phyloP scores from a whole-genome alignment of 2,797 vertebrate species.

The Denticeps clupeoides region DNA sequence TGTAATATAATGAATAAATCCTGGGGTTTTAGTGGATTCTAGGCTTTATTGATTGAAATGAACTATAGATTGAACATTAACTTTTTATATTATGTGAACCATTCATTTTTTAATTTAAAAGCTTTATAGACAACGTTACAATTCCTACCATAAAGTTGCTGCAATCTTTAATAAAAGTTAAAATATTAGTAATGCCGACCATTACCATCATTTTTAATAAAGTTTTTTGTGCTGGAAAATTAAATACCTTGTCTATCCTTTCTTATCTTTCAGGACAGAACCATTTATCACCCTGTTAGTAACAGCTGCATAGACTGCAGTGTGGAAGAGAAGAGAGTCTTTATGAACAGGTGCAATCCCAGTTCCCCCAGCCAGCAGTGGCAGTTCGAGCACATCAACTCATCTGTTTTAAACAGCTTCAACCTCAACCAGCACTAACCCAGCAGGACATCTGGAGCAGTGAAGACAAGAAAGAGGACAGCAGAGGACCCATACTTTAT shows the following conservation, averaged over 20 bases:
- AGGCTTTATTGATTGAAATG: too few relatives aligned
- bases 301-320: conserved; percentile 86
- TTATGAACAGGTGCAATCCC: conserved; percentile 81
- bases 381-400: conserved; percentile 85
- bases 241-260: neutral
- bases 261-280: conserved; percentile 69
- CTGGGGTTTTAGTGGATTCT: too few relatives aligned
- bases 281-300: conserved; percentile 78
- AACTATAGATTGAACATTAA: too few relatives aligned
- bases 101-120: too few relatives aligned
- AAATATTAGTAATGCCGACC: too few relatives aligned
- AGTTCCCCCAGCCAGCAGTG: conserved; percentile 76
- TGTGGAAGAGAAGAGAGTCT: conserved; percentile 67
- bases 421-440: conserved; percentile 44
- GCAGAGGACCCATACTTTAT: too few relatives aligned
- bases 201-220: neutral
- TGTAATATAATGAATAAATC: neutral
- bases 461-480: too few relatives aligned
- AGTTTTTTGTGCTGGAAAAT: neutral
- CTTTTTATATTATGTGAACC: too few relatives aligned
- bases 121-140: too few relatives aligned
- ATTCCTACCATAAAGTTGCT: too few relatives aligned
- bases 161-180: neutral
- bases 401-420: conserved; percentile 79
- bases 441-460: too few relatives aligned